Percentiles rank a stretch among this genome's conserved stretches.
These are phyloP conservation scores for Cheilosia grossa DNA, from an alignment of 2,888 invertebrate genomes.

Conservation along the genomic window DNA sequence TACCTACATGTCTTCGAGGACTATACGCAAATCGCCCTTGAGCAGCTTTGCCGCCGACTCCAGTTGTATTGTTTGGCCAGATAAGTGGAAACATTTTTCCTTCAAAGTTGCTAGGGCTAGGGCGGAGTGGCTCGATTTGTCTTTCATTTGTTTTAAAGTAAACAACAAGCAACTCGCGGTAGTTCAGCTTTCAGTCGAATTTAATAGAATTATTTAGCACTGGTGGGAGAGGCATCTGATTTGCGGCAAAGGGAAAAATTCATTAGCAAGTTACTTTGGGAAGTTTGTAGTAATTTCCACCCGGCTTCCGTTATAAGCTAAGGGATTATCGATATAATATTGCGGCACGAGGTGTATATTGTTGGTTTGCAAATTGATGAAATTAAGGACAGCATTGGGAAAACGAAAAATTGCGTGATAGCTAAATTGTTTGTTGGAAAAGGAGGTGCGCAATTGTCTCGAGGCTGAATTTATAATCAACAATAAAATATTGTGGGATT, in stretches of 20 bases:
- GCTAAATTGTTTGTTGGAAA: background rate
- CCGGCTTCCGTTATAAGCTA: conserved; percentile 20
- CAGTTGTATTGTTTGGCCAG: conserved; percentile 4
- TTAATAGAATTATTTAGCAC: conserved; percentile 46
- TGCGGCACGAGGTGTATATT: conserved; percentile 13
- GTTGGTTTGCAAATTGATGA: conserved; percentile 2
- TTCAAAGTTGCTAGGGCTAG: conserved; percentile 5
- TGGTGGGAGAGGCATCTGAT: conserved; percentile 3
- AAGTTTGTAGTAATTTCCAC: conserved; percentile 38
- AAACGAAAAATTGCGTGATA: background rate
- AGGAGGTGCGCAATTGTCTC: too few species aligned
- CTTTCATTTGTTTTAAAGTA: conserved; percentile 39
- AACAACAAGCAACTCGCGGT: conserved; percentile 29
- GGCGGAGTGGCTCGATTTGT: background rate
- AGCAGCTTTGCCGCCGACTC: background rate
- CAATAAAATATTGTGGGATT: too few species aligned
- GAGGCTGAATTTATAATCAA: too few species aligned
- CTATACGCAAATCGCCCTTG: background rate
- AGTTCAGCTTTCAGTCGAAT: conserved; percentile 26
- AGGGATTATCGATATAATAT: conserved; percentile 55
- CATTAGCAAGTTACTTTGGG: conserved; percentile 34
- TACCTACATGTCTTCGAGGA: conserved; percentile 18
- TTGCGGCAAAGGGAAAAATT: conserved; percentile 44
- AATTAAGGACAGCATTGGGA: conserved; percentile 2
- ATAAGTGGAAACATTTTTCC: conserved; percentile 34